phyloP scores from a whole-genome alignment of 2,888 invertebrate species.

The Lymantria dispar region DNA sequence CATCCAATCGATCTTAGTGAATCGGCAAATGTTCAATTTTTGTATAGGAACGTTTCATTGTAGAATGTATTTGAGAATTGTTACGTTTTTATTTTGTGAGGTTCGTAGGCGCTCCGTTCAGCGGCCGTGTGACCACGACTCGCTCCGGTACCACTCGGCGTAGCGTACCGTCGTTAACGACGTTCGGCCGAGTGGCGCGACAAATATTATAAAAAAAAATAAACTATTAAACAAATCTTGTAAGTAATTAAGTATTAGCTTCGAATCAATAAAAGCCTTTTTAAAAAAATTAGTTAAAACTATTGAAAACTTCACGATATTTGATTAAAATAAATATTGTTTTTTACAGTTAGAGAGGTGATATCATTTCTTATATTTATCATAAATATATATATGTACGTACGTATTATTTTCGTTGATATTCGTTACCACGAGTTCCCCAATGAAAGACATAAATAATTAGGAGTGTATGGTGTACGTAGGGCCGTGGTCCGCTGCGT shows the following conservation, averaged over 20 bases:
- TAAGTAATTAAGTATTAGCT: constrained; percentile 82
- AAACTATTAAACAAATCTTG: constrained; percentile 79
- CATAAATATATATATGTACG: constrained; percentile 19
- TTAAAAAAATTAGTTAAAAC: constrained; percentile 77
- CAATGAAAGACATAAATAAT: constrained; percentile 79
- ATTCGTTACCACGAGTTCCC: constrained; percentile 78
- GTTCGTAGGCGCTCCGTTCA: constrained; percentile 50
- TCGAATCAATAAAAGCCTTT: constrained; percentile 82
- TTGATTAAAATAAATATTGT: constrained; percentile 74
- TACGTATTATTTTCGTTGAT: constrained; percentile 66
- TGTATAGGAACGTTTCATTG: constrained; percentile 81
- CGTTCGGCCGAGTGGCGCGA: constrained; percentile 50
- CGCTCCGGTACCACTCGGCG: constrained; percentile 19
- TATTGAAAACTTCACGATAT: constrained; percentile 76
- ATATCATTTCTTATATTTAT: constrained; percentile 71
- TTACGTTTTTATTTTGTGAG: constrained; percentile 73
- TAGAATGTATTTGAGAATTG: constrained; percentile 78
- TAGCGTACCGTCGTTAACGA: constrained; percentile 9
- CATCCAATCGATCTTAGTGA: constrained; percentile 73
- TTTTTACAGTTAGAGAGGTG: constrained; percentile 72
- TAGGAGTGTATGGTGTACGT: constrained; percentile 56
- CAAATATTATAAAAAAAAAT: constrained; percentile 51
- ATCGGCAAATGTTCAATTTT: constrained; percentile 81
- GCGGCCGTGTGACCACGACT: constrained; percentile 26
- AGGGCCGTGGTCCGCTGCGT: constrained; percentile 32